Evolutionary conservation across 2,797 vertebrate genomes (phyloP).

Genomic region (Gymnothorax reevesii): DNA sequence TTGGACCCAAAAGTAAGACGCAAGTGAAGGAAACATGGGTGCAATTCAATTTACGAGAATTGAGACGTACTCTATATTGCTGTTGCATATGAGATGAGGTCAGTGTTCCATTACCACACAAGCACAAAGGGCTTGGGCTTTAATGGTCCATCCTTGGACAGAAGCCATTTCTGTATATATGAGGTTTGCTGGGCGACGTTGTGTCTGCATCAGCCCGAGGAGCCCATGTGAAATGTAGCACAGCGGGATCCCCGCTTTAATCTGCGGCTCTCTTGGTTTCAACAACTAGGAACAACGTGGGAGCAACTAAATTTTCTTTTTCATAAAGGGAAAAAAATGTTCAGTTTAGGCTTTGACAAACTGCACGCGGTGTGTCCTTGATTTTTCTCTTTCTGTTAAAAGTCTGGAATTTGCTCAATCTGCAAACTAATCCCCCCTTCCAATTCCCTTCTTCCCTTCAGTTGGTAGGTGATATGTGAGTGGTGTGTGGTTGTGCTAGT

Average conservation of each 20-base stretch:
- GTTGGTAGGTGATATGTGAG: slow-evolving; percentile 22
- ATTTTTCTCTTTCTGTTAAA: neutral
- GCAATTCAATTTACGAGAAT: too few species aligned
- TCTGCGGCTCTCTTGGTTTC: neutral
- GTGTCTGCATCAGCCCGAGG: neutral
- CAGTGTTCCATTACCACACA: neutral
- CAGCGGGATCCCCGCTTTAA: neutral
- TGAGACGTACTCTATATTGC: too few species aligned
- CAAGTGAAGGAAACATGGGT: too few species aligned
- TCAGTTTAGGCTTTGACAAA: slow-evolving; percentile 47
- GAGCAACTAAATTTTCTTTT: neutral
- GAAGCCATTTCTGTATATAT: neutral
- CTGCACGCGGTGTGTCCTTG: neutral
- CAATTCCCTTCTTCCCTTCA: slow-evolving; percentile 15
- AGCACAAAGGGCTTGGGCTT: neutral
- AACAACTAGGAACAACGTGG: neutral
- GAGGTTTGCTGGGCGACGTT: neutral
- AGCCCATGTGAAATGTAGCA: neutral
- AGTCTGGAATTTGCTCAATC: neutral
- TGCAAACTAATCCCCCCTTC: neutral
- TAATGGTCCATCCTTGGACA: neutral
- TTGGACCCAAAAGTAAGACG: too few species aligned
- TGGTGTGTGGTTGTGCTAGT: neutral
- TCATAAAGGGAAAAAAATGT: slow-evolving; percentile 16
- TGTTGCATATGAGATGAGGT: neutral